Conservation (phyloP, 2,113 vertebrate genomes). For the Pelobates fuscus region DNA sequence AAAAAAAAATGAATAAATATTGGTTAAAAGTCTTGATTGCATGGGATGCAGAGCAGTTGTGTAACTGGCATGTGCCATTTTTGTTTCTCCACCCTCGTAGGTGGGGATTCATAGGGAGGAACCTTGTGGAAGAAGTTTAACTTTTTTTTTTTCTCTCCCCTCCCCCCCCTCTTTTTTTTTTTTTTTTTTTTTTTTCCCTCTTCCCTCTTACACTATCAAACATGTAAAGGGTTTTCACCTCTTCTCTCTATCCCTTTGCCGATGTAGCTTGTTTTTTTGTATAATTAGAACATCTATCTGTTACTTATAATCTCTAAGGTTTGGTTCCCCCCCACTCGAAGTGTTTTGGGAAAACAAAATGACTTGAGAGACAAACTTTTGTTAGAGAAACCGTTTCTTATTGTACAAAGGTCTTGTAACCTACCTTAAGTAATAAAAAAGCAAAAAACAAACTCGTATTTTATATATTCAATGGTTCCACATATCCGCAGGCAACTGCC, state of each 20-base stretch:
- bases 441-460: neutral
- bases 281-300: conserved; percentile 84
- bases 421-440: conserved; percentile 23
- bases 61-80: neutral
- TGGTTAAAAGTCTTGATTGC: neutral
- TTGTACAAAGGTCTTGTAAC: conserved; percentile 39
- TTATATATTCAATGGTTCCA: neutral
- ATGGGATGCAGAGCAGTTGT: neutral
- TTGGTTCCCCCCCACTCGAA: conserved; percentile 71
- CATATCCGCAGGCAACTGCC: too few relatives aligned
- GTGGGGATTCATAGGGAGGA: too few relatives aligned
- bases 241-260: conserved; percentile 62
- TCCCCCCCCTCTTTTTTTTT: neutral
- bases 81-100: too few relatives aligned
- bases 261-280: conserved; percentile 80
- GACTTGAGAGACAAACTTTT: conserved; percentile 65
- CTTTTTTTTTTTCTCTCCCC: neutral
- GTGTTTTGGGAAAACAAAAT: conserved; percentile 78
- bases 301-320: conserved; percentile 75
- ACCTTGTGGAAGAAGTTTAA: too few relatives aligned
- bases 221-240: neutral
- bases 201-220: neutral
- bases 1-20: too few relatives aligned
- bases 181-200: neutral
- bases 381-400: conserved; percentile 9